Conservation (phyloP, 2,888 invertebrate genomes). For the Chelonus formosanus region DNA sequence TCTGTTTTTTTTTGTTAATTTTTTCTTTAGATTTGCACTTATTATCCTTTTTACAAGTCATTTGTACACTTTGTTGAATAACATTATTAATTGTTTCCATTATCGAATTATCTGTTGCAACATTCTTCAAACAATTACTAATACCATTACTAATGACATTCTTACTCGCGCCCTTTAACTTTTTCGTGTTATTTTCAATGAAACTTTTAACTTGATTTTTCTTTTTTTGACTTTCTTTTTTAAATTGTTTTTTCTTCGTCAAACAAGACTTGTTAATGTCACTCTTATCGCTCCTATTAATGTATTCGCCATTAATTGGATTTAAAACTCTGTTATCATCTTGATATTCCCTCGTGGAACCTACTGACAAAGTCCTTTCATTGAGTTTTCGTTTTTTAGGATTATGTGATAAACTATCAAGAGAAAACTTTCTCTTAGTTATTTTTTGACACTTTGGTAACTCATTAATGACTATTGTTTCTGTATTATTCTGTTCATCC, state of each 20-base stretch:
- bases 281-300: slow-evolving; percentile 7
- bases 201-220: slow-evolving; percentile 51
- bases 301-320: slow-evolving; percentile 28
- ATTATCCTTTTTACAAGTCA: slow-evolving; percentile 57
- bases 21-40: slow-evolving; percentile 45
- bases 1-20: slow-evolving; percentile 39
- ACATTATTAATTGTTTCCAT: slow-evolving; percentile 62
- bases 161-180: slow-evolving; percentile 53
- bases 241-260: slow-evolving; percentile 48
- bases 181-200: slow-evolving; percentile 51
- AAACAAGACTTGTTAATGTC: slow-evolving; percentile 37
- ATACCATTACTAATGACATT: slow-evolving; percentile 52
- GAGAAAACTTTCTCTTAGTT: slow-evolving; percentile 67
- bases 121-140: slow-evolving; percentile 39
- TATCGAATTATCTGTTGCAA: slow-evolving; percentile 54
- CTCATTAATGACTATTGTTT: slow-evolving; percentile 43
- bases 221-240: slow-evolving; percentile 48
- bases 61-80: slow-evolving; percentile 58
- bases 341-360: slow-evolving; percentile 49
- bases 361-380: slow-evolving; percentile 60
- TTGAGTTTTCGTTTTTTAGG: slow-evolving; percentile 65
- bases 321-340: slow-evolving; percentile 17
- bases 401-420: slow-evolving; percentile 64
- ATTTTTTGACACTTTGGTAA: slow-evolving; percentile 69
- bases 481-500: slow-evolving; percentile 36